Evolutionary conservation across 2,888 invertebrate genomes (phyloP).

Genomic region (Cepaea hortensis): DNA sequence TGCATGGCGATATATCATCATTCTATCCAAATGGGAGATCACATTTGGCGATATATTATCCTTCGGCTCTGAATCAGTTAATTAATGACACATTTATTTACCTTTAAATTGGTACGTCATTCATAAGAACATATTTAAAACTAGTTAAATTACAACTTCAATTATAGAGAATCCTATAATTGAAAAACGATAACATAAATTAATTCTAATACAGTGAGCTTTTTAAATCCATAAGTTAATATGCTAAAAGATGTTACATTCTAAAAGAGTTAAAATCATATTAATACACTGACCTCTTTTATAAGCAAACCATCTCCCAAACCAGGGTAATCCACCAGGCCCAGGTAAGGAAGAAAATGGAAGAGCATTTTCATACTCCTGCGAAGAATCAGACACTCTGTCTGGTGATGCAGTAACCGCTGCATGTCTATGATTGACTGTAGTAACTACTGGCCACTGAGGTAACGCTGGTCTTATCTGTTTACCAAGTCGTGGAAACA

Average conservation of each 20-base stretch:
- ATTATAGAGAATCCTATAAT: no score
- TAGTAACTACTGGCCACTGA: background rate
- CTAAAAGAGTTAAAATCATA: background rate
- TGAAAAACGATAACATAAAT: no score
- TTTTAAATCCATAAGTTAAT: background rate
- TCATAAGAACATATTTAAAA: no score
- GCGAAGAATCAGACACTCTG: background rate
- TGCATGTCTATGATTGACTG: background rate
- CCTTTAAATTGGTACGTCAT: no score
- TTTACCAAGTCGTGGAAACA: background rate
- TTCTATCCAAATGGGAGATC: no score
- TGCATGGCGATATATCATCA: no score
- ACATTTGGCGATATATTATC: no score
- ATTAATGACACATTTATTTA: no score
- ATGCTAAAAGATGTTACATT: background rate
- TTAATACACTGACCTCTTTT: constrained; percentile 57
- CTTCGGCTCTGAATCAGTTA: no score
- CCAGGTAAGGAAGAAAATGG: constrained; percentile 73
- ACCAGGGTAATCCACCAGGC: constrained; percentile 68
- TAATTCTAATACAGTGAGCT: no score
- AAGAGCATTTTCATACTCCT: constrained; percentile 55
- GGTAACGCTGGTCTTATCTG: background rate
- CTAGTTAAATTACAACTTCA: no score
- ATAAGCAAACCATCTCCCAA: constrained; percentile 70
- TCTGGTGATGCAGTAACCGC: background rate